phyloP scores from a whole-genome alignment of 2,888 invertebrate species.

The Cancer borealis region DNA sequence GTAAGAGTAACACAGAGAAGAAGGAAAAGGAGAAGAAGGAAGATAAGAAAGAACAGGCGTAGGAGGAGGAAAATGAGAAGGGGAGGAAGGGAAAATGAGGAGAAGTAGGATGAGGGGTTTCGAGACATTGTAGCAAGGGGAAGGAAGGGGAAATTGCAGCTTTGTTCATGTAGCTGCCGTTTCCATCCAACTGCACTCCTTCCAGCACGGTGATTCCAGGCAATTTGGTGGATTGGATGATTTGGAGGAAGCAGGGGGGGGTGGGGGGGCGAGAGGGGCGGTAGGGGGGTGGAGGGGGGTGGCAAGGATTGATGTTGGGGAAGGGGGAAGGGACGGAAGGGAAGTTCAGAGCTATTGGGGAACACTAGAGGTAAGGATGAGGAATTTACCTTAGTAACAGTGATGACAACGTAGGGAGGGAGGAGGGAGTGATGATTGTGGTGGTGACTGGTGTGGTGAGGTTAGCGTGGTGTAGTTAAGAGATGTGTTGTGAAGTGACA shows the following conservation, averaged over 20 bases:
- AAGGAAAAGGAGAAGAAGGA: not conserved
- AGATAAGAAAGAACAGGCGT: not conserved
- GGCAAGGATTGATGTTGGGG: not conserved
- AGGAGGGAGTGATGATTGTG: not conserved
- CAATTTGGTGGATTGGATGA: conserved; percentile 24
- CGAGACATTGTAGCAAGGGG: not conserved
- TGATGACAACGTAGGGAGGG: not conserved
- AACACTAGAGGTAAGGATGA: not conserved
- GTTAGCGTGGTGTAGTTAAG: too few relatives aligned
- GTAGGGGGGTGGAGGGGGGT: not conserved
- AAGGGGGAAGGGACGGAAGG: not conserved
- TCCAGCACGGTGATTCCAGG: conserved; percentile 24
- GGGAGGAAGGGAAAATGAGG: not conserved
- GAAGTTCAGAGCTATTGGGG: not conserved
- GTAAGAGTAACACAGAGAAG: not conserved
- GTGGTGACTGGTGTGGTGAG: not conserved
- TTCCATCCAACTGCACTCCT: not conserved
- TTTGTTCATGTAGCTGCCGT: not conserved
- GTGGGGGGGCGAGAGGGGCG: not conserved
- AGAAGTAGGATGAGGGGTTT: not conserved
- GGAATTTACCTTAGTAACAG: not conserved
- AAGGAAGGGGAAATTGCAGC: not conserved
- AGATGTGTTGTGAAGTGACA: not conserved
- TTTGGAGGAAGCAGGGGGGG: not conserved
- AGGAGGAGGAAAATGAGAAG: too few relatives aligned